phyloP scores from a whole-genome alignment of 2,888 invertebrate genomes.

The Erebia epiphron region DNA sequence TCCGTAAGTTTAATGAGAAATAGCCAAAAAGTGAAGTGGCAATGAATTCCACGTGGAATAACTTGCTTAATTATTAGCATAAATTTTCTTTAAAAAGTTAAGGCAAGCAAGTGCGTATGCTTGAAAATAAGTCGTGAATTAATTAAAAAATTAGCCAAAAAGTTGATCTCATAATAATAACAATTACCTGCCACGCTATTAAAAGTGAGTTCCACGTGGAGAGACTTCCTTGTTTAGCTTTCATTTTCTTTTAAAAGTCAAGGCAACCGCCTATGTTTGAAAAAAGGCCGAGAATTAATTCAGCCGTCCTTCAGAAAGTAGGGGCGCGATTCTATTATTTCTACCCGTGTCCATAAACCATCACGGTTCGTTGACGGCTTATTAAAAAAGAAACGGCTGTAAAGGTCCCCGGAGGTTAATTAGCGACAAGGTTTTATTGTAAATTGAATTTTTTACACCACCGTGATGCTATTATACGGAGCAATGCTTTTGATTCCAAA shows the following conservation, averaged over 20 bases:
- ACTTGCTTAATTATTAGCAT: too few species aligned
- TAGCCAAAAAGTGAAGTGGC: too few species aligned
- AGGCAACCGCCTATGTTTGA: background rate
- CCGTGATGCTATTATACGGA: constrained; percentile 14
- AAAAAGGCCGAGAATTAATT: constrained; percentile 20
- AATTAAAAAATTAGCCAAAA: too few species aligned
- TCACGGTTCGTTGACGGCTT: constrained; percentile 29
- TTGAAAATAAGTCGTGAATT: too few species aligned
- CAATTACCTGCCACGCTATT: too few species aligned
- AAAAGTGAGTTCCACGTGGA: too few species aligned
- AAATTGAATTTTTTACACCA: constrained; percentile 37
- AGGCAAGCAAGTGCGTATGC: too few species aligned
- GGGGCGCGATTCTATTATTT: constrained; percentile 23
- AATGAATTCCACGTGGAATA: too few species aligned
- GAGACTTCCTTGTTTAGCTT: too few species aligned
- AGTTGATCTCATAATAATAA: too few species aligned
- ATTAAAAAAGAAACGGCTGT: constrained; percentile 29
- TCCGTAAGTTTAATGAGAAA: too few species aligned
- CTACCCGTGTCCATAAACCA: constrained; percentile 25
- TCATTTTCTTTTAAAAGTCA: background rate
- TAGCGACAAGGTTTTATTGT: constrained; percentile 33
- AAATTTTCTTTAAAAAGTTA: background rate
- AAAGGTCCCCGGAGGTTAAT: constrained; percentile 31
- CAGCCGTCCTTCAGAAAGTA: constrained; percentile 11
- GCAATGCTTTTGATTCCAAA: constrained; percentile 23